A percentile compares a stretch with the other conserved stretches of the same genome.
These are phyloP conservation scores for Erpetoichthys calabaricus DNA, from an alignment of 2,797 vertebrate genomes.

Conservation along the genomic window DNA sequence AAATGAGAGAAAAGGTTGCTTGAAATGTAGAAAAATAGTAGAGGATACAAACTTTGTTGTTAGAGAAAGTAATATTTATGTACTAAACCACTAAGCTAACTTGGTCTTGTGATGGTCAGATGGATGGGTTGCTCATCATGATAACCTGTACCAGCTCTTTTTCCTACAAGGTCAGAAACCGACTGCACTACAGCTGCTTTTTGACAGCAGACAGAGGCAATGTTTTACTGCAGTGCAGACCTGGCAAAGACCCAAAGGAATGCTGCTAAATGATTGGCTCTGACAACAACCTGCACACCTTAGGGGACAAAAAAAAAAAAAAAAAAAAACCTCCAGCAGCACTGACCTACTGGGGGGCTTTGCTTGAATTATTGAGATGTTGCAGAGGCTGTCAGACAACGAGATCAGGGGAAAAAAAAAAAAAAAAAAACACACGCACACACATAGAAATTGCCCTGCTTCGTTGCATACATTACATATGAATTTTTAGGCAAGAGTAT, in stretches of 20 bases:
- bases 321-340: not conserved
- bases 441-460: not conserved
- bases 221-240: conserved; percentile 35
- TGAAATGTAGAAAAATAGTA: too few species aligned
- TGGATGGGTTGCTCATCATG: too few species aligned
- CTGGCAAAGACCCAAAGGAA: conserved; percentile 23
- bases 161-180: not conserved
- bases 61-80: too few species aligned
- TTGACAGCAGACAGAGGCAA: conserved; percentile 6
- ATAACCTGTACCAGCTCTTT: too few species aligned
- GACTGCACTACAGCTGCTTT: conserved; percentile 1
- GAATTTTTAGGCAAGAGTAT: too few species aligned
- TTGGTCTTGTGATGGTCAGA: too few species aligned
- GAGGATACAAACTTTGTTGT: too few species aligned
- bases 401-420: not conserved
- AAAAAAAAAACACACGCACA: not conserved
- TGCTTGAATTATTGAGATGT: conserved; percentile 1
- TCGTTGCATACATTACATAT: not conserved
- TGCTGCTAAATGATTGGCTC: conserved; percentile 17
- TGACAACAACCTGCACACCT: conserved; percentile 23
- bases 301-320: conserved; percentile 15
- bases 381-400: not conserved
- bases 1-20: too few species aligned
- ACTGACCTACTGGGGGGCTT: conserved; percentile 12
- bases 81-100: too few species aligned